Conservation (phyloP, 2,113 vertebrate species). For the zebrafish (Danio rerio) region GRCz12tu NC_133183.1:18873001-18873500, state of each 20-base stretch:
- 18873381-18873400: not conserved
- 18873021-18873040: too few relatives aligned
- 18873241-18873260: constrained; percentile 36
- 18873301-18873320: not conserved
- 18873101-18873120: not conserved
- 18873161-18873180: not conserved
- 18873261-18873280: not conserved
- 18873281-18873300: not conserved
- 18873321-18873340: not conserved
- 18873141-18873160: constrained; percentile 1
- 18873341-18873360: not conserved
- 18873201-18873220: constrained; percentile 29
- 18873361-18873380: not conserved
- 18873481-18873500: constrained; percentile 20
- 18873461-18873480: constrained; percentile 19
- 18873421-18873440: constrained; percentile 8
- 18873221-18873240: constrained; percentile 11
- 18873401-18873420: constrained; percentile 35
- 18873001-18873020: too few relatives aligned
- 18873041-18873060: too few relatives aligned
- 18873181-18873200: constrained; percentile 3
- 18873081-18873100: not conserved
- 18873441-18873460: constrained; percentile 31
- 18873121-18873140: not conserved
- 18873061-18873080: not conserved